Evolutionary conservation across 2,797 vertebrate species (phyloP).

Genomic region (Pangasius larnaudii): DNA sequence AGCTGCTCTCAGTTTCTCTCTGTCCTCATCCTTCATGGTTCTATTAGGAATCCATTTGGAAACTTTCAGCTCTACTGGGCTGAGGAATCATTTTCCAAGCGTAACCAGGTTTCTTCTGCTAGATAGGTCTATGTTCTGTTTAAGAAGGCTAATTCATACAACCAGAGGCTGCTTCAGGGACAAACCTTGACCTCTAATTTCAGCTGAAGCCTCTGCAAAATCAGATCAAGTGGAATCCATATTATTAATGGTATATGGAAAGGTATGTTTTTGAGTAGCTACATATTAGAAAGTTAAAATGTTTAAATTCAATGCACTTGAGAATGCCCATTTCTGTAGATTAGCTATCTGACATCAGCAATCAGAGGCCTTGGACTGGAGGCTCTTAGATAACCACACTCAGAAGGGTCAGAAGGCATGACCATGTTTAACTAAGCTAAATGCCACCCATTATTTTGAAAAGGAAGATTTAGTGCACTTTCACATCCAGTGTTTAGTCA

Average conservation of each 20-base stretch:
- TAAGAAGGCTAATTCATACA: not conserved
- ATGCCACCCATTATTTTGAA: not conserved
- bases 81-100: not conserved
- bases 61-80: not conserved
- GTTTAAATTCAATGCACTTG: not conserved
- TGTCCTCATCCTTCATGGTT: not conserved
- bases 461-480: not conserved
- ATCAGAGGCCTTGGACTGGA: not conserved
- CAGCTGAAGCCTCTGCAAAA: not conserved
- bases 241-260: not conserved
- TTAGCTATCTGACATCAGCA: not conserved
- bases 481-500: not conserved
- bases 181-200: not conserved
- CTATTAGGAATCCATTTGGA: constrained; percentile 10
- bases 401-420: not conserved
- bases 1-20: not conserved
- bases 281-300: not conserved
- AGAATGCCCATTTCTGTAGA: not conserved
- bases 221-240: not conserved
- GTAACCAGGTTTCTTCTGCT: not conserved
- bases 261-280: not conserved
- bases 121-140: not conserved
- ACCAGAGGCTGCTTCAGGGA: not conserved
- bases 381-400: not conserved
- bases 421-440: not conserved